Evolutionary conservation across 1,140 invertebrate genomes (phyloP), one percentile per base, ranked within the genome.

Genomic region (Teleopsis dalmanni): DNA sequence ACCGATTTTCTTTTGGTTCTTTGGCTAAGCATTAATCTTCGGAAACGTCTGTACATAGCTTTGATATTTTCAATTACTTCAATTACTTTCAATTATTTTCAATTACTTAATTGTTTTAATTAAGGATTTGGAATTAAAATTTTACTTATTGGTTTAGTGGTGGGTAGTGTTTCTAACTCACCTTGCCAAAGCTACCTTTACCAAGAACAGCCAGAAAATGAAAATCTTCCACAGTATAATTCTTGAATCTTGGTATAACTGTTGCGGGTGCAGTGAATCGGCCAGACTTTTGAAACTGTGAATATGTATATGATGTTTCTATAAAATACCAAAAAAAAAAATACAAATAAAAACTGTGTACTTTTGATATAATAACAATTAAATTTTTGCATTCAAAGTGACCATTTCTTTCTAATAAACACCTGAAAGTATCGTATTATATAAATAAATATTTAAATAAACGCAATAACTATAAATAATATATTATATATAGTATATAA

Each of bases 131-230:
- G 33, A 35, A 9, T 27, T 42, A 14, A 0, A 42, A 27, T 40
- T 43, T n/a, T n/a, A n/a, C n/a, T n/a, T n/a, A n/a, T n/a, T n/a
- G n/a, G n/a, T n/a, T 16, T 14, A 45, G 3, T 29, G 6, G 38
- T 22, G 18, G 14, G 22, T 31, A 21, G 13, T 25, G 25, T 35
- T 33, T 33, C 14, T 22, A 13, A 57, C 69, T 65, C 72, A 92
- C 90, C 79, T 97, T 98, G 62, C 94, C 94, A 67, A 96, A 98
- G 62, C 91, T 95, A 50, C 94, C 94, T 76, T 95, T 96, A 29
- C 94, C 94, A 3, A 97, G 75, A 14, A 97, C 89, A 75, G 94
- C 95, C 38, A 96, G 80, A 72, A 96, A 94, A 63, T 88, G 83
- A 74, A 96, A 97, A 70, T 96, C 91, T 57, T 90, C 85, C 38